Evolutionary conservation across 2,113 vertebrate genomes (phyloP).

Genomic region (Caranx ignobilis): DNA sequence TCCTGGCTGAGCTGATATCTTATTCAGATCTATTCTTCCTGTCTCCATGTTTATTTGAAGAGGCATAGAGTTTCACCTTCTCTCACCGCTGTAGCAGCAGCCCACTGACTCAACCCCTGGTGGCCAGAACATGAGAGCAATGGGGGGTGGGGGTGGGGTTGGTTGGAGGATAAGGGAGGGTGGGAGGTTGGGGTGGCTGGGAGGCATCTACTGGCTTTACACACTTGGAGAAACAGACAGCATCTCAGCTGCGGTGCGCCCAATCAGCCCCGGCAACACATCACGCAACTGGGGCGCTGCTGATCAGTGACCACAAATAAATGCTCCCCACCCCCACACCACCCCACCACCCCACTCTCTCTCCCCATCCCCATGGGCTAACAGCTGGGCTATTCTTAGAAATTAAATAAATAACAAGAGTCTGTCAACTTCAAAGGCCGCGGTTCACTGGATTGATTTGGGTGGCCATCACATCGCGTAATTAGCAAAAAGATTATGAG

Average conservation of each 20-base stretch:
- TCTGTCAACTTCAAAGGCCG: slow-evolving; percentile 15
- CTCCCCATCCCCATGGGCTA: slow-evolving; percentile 1
- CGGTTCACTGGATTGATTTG: slow-evolving; percentile 13
- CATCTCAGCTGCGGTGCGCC: slow-evolving; percentile 44
- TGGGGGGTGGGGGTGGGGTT: no score
- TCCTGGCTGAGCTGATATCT: slow-evolving; percentile 20
- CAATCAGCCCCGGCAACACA: slow-evolving; percentile 38
- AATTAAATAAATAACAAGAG: slow-evolving; percentile 28
- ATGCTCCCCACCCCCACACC: slow-evolving; percentile 38
- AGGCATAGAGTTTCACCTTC: slow-evolving; percentile 5
- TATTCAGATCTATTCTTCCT: slow-evolving; percentile 7
- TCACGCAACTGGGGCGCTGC: slow-evolving; percentile 44
- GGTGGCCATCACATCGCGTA: slow-evolving; percentile 23
- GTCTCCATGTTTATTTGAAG: slow-evolving; percentile 25
- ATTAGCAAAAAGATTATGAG: slow-evolving; percentile 44
- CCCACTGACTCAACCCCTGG: slow-evolving; percentile 38
- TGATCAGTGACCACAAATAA: slow-evolving; percentile 69
- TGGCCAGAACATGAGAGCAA: slow-evolving; percentile 2
- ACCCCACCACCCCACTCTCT: neutral
- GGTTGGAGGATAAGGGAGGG: neutral
- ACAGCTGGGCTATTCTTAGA: slow-evolving; percentile 66
- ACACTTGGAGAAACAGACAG: slow-evolving; percentile 17
- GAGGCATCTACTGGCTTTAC: slow-evolving; percentile 44
- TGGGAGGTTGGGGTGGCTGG: neutral
- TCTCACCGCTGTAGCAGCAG: slow-evolving; percentile 27